A percentile compares a stretch with the other conserved stretches of the same genome.
Evolutionary conservation across 2,113 vertebrate species (phyloP).

Genomic region (Urocolius indicus): DNA sequence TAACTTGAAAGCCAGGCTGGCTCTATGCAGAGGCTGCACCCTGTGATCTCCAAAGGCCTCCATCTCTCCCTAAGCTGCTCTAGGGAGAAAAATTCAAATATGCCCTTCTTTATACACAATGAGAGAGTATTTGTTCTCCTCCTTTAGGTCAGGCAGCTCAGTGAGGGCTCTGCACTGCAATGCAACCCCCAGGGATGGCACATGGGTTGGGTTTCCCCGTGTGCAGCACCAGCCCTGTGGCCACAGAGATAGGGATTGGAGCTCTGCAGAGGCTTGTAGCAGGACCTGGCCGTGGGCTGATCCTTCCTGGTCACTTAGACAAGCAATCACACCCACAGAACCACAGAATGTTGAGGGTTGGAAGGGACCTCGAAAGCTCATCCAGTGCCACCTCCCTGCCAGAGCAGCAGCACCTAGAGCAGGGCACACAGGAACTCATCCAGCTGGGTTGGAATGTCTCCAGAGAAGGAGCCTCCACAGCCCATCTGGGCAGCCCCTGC

Average conservation of each 20-base stretch:
- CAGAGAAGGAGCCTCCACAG: too few species aligned
- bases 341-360: too few species aligned
- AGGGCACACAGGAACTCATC: too few species aligned
- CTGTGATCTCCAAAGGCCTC: background rate
- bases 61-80: background rate
- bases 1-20: background rate
- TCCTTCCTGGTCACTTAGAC: background rate
- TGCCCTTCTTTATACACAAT: background rate
- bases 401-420: too few species aligned
- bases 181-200: background rate
- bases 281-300: background rate
- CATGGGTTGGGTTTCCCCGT: background rate
- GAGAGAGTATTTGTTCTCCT: background rate
- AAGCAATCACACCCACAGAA: background rate
- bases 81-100: background rate
- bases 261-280: background rate
- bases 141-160: background rate
- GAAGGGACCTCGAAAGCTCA: too few species aligned
- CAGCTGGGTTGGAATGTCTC: too few species aligned
- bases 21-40: background rate
- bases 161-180: background rate
- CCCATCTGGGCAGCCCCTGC: too few species aligned
- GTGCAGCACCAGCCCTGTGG: fast-evolving
- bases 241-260: fast-evolving
- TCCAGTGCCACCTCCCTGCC: too few species aligned